These are phyloP conservation scores for Datnioides undecimradiatus DNA, from an alignment of 2,113 vertebrate species.

Conservation along the genomic window DNA sequence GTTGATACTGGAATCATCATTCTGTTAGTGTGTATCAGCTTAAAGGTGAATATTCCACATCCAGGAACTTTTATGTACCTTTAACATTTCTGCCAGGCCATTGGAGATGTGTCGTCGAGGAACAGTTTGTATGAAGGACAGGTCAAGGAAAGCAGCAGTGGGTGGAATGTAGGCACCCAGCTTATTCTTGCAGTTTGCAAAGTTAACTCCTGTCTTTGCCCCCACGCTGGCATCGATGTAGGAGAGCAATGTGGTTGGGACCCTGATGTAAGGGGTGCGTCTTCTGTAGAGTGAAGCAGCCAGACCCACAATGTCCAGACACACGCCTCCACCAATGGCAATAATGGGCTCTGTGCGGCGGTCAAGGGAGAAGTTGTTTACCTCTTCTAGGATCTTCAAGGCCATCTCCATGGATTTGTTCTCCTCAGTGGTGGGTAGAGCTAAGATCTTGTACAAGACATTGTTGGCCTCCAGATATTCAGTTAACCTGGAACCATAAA, in stretches of 20 bases:
- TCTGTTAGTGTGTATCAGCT: background rate
- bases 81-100: conserved; percentile 88
- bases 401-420: conserved; percentile 88
- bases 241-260: conserved; percentile 88
- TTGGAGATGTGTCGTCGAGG: conserved; percentile 88
- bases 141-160: conserved; percentile 83
- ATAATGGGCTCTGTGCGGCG: conserved; percentile 87
- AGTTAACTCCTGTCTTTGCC: conserved; percentile 88
- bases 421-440: conserved; percentile 86
- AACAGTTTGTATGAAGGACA: conserved; percentile 86
- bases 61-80: conserved; percentile 71
- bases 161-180: conserved; percentile 87
- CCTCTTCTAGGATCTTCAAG: conserved; percentile 85
- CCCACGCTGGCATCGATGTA: conserved; percentile 88
- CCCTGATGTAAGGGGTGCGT: conserved; percentile 87
- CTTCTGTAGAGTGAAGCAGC: conserved; percentile 86
- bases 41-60: background rate
- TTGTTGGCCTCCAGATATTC: conserved; percentile 83
- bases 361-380: conserved; percentile 86
- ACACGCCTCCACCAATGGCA: conserved; percentile 86
- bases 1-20: background rate
- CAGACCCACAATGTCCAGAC: conserved; percentile 87
- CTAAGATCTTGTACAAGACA: conserved; percentile 82
- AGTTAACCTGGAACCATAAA: conserved; percentile 79
- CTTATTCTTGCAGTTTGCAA: conserved; percentile 90